phyloP scores from a whole-genome alignment of 2,113 vertebrate genomes.

The Neodon shergylaensis region DNA sequence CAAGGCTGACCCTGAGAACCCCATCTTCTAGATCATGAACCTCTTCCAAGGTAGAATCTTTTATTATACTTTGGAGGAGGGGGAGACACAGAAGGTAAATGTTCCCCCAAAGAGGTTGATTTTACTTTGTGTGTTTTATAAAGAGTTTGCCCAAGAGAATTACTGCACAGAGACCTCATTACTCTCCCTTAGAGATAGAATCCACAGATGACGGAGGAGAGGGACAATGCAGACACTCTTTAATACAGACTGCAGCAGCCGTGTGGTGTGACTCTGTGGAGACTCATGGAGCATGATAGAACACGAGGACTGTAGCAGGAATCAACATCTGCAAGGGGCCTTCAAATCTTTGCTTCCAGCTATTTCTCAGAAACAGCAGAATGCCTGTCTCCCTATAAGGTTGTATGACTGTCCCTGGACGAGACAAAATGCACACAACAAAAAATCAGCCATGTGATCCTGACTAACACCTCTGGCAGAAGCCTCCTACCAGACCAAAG shows the following conservation, averaged over 20 bases:
- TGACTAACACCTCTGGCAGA: neutral
- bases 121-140: neutral
- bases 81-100: neutral
- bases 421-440: neutral
- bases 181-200: neutral
- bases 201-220: neutral
- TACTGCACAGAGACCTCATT: neutral
- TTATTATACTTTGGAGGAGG: too few species aligned
- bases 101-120: neutral
- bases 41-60: too few species aligned
- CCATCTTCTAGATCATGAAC: too few species aligned
- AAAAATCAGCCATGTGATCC: neutral
- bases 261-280: neutral
- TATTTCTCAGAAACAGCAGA: neutral
- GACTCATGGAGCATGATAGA: fast-evolving
- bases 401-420: neutral
- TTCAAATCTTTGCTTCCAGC: neutral
- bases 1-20: neutral
- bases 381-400: neutral
- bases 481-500: neutral
- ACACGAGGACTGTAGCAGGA: neutral
- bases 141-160: neutral
- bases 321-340: neutral
- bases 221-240: too few species aligned
- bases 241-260: neutral